phyloP scores from a whole-genome alignment of 2,797 vertebrate genomes.

The Etheostoma perlongum region DNA sequence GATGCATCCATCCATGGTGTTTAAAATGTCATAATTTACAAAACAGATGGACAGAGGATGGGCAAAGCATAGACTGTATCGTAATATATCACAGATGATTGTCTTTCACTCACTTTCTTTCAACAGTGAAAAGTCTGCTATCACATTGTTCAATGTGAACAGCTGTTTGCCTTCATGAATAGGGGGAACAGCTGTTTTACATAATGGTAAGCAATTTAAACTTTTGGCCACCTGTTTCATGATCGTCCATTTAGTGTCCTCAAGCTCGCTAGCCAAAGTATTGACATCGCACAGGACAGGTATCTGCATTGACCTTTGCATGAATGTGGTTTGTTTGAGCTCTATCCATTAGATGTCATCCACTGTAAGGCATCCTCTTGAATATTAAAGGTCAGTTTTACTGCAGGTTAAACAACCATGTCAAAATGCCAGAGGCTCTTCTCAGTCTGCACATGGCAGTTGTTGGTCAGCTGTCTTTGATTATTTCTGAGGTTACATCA shows the following conservation, averaged over 20 bases:
- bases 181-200: conserved; percentile 14
- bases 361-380: conserved; percentile 17
- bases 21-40: background rate
- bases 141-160: conserved; percentile 1
- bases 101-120: background rate
- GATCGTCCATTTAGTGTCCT: conserved; percentile 6
- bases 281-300: background rate
- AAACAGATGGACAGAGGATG: conserved; percentile 7
- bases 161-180: conserved; percentile 15
- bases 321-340: conserved; percentile 22
- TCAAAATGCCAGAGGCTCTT: conserved; percentile 23
- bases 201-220: background rate
- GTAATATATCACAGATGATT: background rate
- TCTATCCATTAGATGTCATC: conserved; percentile 33
- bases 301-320: conserved; percentile 30
- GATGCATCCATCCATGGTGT: background rate
- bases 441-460: conserved; percentile 5
- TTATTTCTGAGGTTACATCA: conserved; percentile 30
- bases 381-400: conserved; percentile 50
- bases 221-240: conserved; percentile 6
- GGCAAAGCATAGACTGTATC: background rate
- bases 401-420: conserved; percentile 36
- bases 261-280: background rate
- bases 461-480: conserved; percentile 5
- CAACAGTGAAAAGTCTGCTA: background rate